Conservation (phyloP, 1,140 invertebrate species). For the Euwallacea similis region DNA sequence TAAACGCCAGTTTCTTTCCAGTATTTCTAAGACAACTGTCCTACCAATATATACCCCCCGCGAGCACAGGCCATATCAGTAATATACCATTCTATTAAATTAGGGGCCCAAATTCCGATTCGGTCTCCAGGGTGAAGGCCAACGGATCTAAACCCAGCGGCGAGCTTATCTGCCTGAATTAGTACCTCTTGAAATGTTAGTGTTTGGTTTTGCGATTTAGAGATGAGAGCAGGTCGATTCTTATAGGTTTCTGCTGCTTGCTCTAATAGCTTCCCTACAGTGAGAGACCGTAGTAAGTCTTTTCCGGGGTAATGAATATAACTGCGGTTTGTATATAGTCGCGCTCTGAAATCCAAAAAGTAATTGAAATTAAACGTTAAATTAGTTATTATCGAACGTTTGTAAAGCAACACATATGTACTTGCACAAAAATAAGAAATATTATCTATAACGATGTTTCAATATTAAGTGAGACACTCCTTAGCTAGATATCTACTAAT, state of each 20-base stretch:
- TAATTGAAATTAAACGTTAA: no score
- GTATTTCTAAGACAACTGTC: slow-evolving; percentile 11
- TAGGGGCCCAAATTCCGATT: slow-evolving; percentile 88
- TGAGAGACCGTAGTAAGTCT: slow-evolving; percentile 62
- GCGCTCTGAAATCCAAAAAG: background rate
- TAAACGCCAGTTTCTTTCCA: background rate
- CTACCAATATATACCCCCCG: slow-evolving; percentile 79
- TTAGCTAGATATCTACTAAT: no score
- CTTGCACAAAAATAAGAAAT: no score
- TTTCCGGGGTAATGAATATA: slow-evolving; percentile 60
- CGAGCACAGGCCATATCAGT: slow-evolving; percentile 76
- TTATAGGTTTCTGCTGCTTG: slow-evolving; percentile 60
- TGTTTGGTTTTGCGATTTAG: slow-evolving; percentile 61
- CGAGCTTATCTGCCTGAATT: slow-evolving; percentile 73
- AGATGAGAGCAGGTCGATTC: slow-evolving; percentile 63
- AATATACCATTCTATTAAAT: slow-evolving; percentile 81
- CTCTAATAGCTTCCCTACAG: slow-evolving; percentile 65
- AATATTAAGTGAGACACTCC: no score
- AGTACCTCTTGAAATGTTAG: slow-evolving; percentile 67
- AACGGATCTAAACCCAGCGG: slow-evolving; percentile 74
- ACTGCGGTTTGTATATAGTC: slow-evolving; percentile 43
- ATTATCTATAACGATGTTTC: no score
- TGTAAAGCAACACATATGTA: no score
- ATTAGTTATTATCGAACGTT: no score
- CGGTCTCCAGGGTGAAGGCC: slow-evolving; percentile 81